A percentile compares a stretch with the other conserved stretches of the same genome.
These are phyloP conservation scores for Agrilus cyanescens DNA, from an alignment of 2,888 invertebrate genomes.

Conservation along the genomic window DNA sequence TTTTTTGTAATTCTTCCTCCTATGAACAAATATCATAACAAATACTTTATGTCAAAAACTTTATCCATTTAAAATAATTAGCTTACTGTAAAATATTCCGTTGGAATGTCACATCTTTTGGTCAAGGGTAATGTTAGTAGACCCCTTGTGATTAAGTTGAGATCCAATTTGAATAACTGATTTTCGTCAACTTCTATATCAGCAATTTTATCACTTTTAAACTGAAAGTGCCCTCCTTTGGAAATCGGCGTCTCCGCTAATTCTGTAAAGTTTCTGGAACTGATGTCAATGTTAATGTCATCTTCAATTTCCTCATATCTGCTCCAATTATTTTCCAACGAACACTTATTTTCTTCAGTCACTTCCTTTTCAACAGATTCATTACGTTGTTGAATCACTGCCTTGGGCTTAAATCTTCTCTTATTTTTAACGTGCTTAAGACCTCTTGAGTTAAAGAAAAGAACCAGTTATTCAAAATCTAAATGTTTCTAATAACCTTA, in stretches of 20 bases:
- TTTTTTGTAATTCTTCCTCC: slow-evolving; percentile 8
- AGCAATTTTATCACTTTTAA: slow-evolving; percentile 18
- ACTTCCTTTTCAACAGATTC: too few species aligned
- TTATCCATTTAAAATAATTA: neutral
- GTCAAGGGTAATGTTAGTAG: slow-evolving; percentile 14
- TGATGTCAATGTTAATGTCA: slow-evolving; percentile 7
- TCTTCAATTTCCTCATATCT: slow-evolving; percentile 15
- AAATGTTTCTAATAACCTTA: too few species aligned
- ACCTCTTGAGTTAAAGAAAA: too few species aligned
- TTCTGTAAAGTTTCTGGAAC: slow-evolving; percentile 14
- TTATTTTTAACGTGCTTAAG: too few species aligned
- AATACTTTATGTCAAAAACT: neutral
- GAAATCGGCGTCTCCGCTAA: slow-evolving; percentile 18
- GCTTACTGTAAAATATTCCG: slow-evolving; percentile 14
- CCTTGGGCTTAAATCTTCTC: too few species aligned
- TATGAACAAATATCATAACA: slow-evolving; percentile 6
- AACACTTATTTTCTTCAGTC: too few species aligned
- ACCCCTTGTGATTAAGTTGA: slow-evolving; percentile 12
- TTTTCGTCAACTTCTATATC: slow-evolving; percentile 9
- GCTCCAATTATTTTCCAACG: slow-evolving; percentile 14
- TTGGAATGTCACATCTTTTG: slow-evolving; percentile 12
- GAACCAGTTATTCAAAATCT: too few species aligned
- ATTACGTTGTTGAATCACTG: too few species aligned
- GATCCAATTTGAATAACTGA: slow-evolving; percentile 14
- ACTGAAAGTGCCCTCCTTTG: slow-evolving; percentile 19